Evolutionary conservation across 2,797 vertebrate genomes (phyloP), one percentile per base, ranked within the genome.

Genomic region (Alouatta caraya): DNA sequence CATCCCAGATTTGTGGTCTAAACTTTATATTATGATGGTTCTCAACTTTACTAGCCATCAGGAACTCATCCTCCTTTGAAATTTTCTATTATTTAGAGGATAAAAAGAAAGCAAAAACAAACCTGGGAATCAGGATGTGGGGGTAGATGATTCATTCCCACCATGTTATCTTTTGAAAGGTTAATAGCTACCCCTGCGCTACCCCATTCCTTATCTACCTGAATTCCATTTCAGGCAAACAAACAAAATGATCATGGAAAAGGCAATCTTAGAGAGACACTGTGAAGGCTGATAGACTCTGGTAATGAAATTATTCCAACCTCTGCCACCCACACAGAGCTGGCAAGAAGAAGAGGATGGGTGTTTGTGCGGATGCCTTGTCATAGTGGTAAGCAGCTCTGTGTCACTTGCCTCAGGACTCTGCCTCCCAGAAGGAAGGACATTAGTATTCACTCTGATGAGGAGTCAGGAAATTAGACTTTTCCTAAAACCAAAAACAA

Each of bases 201-300:
- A 84, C 30, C 17, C 59, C 13, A 22, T 70, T 97, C 79, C 92
- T 93, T 92, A 92, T 87, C 89, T 93, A 94, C 82, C 92, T 96
- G 79, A 97, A 96, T 94, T 89, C 75, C 82, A 75, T 93, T 92
- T 96, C 67, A 98, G 92, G 95, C 83, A 96, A 96, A 88, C 88
- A 96, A 97, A 95, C 76, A 94, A 76, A 90, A 37, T 59, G 88
- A 96, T 96, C 79, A 70, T 93, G 90, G 72, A 94, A 96, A 94
- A 95, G 90, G 46, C 90, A 91, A 44, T 89, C 88, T 86, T 78
- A 75, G 44, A 85, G 94, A 94, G 86, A 80, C 30, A 12, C 83
- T 96, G 94, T 92, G 42, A 87, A 89, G 89, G 93, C 89, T 97
- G 92, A 95, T 88, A 91, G 94, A 98, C 88, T 97, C 96, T 73